Evolutionary conservation across 2,888 invertebrate genomes (phyloP), one percentile per base, ranked within the genome.

Genomic region (Zootermopsis nevadensis): DNA sequence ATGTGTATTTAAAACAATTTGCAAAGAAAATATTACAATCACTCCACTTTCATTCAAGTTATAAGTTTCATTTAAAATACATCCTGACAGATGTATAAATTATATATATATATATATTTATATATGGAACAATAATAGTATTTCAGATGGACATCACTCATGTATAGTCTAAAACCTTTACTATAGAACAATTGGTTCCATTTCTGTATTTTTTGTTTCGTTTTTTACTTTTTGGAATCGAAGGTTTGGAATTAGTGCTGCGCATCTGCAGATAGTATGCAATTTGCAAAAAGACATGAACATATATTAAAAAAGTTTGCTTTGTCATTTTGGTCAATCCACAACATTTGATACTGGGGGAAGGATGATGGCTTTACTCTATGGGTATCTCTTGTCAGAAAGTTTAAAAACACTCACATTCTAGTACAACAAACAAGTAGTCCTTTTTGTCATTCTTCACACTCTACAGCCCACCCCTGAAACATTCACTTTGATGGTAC

Each of bases 391-490:
- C 82, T 60, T 81, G 69, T 80, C 77, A 81, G 81, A 83, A 83
- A 81, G 55, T 85, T 85, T 85, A 85, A 85, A 85, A 85, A 85
- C 85, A 85, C 84, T 83, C 85, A 84, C 85, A 84, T 83, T 84
- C 80, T 85, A 85, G 60, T 83, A 85, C 84, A 85, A 85, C 84
- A 85, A 72, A 83, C 81, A 85, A 83, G 80, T 84, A 83, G 83
- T 83, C 60, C 80, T 79, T 81, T 72, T n/a, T 81, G 77, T 82
- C 66, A 72, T 82, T 82, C 42, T n/a, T 60, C 42, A 67, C 67
- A 83, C 22, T 67, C 81, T 81, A 81, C 81, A 79, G 80, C 66
- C 84, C 84, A 80, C 66, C 82, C 81, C 76, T 74, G 60, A 55
- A 83, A 79, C 35, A 83, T 60, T 80, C 72, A 72, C 55, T 76